Conservation (phyloP, 2,888 invertebrate species). For the Baronia brevicornis region DNA sequence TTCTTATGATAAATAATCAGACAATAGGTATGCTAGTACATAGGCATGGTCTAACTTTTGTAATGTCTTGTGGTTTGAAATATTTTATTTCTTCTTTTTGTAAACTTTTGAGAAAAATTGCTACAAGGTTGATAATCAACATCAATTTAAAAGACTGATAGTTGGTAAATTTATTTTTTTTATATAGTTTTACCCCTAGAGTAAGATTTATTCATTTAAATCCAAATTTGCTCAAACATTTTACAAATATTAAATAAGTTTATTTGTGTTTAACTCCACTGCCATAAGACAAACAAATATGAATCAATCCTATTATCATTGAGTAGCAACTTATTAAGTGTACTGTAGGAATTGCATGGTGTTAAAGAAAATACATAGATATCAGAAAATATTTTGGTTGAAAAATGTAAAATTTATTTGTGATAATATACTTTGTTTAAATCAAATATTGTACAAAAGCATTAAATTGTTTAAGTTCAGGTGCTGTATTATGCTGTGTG, state of each 20-base stretch:
- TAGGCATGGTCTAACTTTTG: constrained; percentile 23
- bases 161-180: constrained; percentile 70
- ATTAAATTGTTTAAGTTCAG: constrained; percentile 2
- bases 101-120: constrained; percentile 73
- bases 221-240: constrained; percentile 71
- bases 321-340: constrained; percentile 19
- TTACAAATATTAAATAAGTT: constrained; percentile 32
- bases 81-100: constrained; percentile 40
- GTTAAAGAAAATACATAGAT: constrained; percentile 10
- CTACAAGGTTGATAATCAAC: constrained; percentile 71
- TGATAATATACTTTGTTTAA: constrained; percentile 4
- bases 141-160: constrained; percentile 78
- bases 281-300: constrained; percentile 28
- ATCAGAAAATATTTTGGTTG: constrained; percentile 5
- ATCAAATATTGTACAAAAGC: constrained; percentile 7
- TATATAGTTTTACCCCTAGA: constrained; percentile 74
- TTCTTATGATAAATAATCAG: constrained; percentile 30
- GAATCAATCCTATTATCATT: constrained; percentile 18
- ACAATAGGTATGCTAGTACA: constrained; percentile 51
- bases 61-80: constrained; percentile 19
- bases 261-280: constrained; percentile 46
- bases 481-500: background rate
- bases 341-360: constrained; percentile 29
- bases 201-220: constrained; percentile 64
- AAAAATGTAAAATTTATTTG: constrained; percentile 7